Conservation (phyloP, 2,888 invertebrate genomes). For the Liodrosophila aerea region DNA sequence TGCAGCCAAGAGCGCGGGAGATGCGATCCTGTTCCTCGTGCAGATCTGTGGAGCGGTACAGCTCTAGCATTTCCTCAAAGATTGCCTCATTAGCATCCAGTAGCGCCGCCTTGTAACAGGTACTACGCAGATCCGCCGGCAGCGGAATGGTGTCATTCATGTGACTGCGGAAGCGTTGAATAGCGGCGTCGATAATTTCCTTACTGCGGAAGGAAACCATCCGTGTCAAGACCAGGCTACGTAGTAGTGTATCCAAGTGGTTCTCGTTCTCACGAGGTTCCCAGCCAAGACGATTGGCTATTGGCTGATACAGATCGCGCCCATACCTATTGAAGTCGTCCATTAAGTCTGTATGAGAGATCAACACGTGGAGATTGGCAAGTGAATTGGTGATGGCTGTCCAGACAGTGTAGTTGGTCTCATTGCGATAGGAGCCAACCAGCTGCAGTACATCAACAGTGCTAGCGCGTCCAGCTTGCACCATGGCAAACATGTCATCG, state of each 20-base stretch:
- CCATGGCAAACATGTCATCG: conserved; percentile 96
- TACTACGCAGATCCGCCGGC: conserved; percentile 93
- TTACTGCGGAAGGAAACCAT: conserved; percentile 92
- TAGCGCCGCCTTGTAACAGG: conserved; percentile 93
- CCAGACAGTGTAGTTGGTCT: conserved; percentile 97
- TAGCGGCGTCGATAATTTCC: conserved; percentile 90
- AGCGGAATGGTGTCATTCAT: conserved; percentile 85
- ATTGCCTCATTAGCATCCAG: conserved; percentile 87
- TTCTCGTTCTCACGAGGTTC: conserved; percentile 91
- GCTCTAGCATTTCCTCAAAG: conserved; percentile 89
- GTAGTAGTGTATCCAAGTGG: conserved; percentile 92
- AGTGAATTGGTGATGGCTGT: conserved; percentile 91
- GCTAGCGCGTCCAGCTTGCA: conserved; percentile 90
- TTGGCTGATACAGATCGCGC: conserved; percentile 87
- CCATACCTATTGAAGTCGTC: conserved; percentile 90
- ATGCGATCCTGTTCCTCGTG: conserved; percentile 97
- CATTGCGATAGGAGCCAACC: conserved; percentile 92
- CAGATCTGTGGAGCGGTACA: conserved; percentile 92
- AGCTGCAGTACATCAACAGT: conserved; percentile 90
- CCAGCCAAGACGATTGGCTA: conserved; percentile 92
- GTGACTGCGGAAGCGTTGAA: conserved; percentile 86
- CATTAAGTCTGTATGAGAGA: conserved; percentile 91
- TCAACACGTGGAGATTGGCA: conserved; percentile 88
- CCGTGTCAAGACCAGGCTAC: conserved; percentile 91
- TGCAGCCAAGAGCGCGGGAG: conserved; percentile 91